Evolutionary conservation across 2,888 invertebrate species (phyloP), one percentile per base, ranked within the genome.

Genomic region (Caenorhabditis sp.): DNA sequence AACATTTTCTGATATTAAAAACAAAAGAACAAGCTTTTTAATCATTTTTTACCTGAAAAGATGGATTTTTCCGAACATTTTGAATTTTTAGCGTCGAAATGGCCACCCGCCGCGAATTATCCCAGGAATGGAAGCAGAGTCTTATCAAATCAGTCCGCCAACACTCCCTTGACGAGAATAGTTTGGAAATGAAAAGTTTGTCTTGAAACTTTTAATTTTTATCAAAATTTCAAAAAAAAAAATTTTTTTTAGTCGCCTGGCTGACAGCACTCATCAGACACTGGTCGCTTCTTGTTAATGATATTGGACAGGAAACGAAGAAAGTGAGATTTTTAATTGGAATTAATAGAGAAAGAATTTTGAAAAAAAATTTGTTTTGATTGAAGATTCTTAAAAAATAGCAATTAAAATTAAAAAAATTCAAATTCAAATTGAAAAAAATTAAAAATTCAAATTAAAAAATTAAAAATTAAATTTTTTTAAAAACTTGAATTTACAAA

Each of bases 251-350:
- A 90, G 90, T 91, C 76, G 91, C 88, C 15, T 89, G 87, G 88
- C 77, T 88, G 60, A 91, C 91, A 6, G 90, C 88, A 32, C 78
- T 88, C 15, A 91, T 91, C 76, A 88, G 91, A 15, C 90, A 91
- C 62, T 91, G 88, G 89, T 89, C 88, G 13, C 84, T 87, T 56
- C 83, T 90, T 11, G 88, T 88, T 20, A 90, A 90, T 37, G 89
- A 89, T n/a, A 83, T 90, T 35, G 69, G 80, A 50, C 72, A 85
- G 65, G 67, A 83, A 24, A 87, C 87, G 5, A 81, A 82, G 13
- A 89, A 89, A 72, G 86, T 84, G 35, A 13, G 22, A 32, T 32
- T 32, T 32, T 32, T 32, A 6, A 9, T 32, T 32, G 32, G 32
- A 32, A 32, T 32, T 32, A 32, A 32, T 32, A 32, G n/a, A n/a